Conservation (phyloP, 2,797 vertebrate species). For the Sciurus vulgaris region DNA sequence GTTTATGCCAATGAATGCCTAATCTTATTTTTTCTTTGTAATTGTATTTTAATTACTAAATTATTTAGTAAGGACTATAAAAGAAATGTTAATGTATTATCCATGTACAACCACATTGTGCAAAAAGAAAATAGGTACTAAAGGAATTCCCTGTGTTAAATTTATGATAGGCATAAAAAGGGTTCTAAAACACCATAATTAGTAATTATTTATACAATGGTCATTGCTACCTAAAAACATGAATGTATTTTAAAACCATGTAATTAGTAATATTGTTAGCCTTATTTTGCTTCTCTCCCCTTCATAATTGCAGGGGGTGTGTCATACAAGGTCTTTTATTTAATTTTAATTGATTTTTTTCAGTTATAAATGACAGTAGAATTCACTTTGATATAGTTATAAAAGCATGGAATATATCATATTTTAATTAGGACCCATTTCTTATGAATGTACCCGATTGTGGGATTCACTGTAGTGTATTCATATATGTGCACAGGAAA, state of each 20-base stretch:
- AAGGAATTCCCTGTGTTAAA: neutral
- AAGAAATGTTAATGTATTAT: neutral
- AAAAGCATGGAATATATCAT: no score
- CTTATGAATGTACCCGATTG: no score
- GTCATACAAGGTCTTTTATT: neutral
- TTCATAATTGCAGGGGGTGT: neutral
- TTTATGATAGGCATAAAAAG: neutral
- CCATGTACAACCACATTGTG: neutral
- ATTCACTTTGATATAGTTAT: no score
- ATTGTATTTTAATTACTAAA: slow-evolving; percentile 1
- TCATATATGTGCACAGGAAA: no score
- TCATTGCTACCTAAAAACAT: neutral
- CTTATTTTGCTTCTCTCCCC: neutral
- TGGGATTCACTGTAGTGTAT: no score
- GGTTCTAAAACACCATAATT: neutral
- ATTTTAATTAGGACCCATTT: no score
- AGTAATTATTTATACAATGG: neutral
- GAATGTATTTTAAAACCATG: neutral
- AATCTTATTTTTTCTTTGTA: neutral
- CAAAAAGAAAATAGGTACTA: neutral
- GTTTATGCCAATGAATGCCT: no score
- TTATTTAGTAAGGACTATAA: neutral
- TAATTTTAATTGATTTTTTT: no score
- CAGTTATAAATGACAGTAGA: no score
- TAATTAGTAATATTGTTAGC: neutral